A percentile compares a stretch with the other conserved stretches of the same genome.
phyloP scores from a whole-genome alignment of 1,140 invertebrate genomes.

The Phenacoccus solenopsis region DNA sequence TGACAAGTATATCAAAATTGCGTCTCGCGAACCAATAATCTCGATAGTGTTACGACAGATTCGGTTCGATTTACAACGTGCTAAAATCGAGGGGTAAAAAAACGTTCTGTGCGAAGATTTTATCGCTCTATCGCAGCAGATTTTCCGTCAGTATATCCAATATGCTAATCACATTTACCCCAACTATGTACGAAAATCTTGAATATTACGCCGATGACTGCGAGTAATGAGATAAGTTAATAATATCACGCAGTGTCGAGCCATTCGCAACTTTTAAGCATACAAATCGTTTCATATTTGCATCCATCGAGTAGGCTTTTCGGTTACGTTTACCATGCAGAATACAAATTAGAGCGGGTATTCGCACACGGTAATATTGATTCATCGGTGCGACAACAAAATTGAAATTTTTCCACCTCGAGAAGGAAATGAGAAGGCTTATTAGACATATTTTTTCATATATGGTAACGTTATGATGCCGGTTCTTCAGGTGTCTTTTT shows the following conservation, averaged over 20 bases:
- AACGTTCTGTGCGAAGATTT: no score
- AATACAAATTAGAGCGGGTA: background rate
- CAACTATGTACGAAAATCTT: no score
- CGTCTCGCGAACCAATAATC: no score
- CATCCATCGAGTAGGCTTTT: background rate
- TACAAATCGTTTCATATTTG: background rate
- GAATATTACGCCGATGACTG: no score
- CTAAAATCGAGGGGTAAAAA: no score
- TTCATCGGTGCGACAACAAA: background rate
- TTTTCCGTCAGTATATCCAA: no score
- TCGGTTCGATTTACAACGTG: no score
- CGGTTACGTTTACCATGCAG: background rate
- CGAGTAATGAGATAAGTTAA: no score
- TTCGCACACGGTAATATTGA: background rate
- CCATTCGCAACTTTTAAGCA: background rate
- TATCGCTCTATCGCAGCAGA: no score
- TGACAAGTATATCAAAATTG: no score
- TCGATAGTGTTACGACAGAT: no score
- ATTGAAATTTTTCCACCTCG: background rate
- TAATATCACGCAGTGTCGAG: background rate
- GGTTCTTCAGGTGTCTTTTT: background rate
- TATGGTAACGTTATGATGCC: background rate
- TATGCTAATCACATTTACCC: no score
- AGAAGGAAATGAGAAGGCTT: background rate
- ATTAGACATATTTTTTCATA: background rate